Evolutionary conservation across 2,888 invertebrate genomes (phyloP).

Genomic region (Eristalinus aeneus): DNA sequence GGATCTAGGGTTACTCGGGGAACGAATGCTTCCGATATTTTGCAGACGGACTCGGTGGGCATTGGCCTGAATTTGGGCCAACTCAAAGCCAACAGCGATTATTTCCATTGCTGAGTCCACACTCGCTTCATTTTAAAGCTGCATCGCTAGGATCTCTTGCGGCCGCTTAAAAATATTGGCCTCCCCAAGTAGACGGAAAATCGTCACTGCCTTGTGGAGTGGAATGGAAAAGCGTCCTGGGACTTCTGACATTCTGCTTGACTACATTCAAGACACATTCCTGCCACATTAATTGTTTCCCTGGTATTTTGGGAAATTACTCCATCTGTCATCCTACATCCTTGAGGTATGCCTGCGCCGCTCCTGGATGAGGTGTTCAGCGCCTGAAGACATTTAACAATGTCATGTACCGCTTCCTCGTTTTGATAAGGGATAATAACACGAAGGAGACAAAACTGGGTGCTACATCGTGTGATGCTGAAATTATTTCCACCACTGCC

Average conservation of each 20-base stretch:
- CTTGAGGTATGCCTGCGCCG: conserved; percentile 20
- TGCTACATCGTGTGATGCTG: conserved; percentile 56
- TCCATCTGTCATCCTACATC: conserved; percentile 47
- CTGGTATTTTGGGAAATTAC: conserved; percentile 36
- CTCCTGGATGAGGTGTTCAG: neutral
- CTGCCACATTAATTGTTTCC: conserved; percentile 36
- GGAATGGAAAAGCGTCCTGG: neutral
- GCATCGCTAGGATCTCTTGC: too few species aligned
- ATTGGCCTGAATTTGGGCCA: too few species aligned
- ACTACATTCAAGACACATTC: neutral
- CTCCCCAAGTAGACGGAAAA: neutral
- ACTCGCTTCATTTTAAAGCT: too few species aligned
- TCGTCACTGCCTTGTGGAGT: neutral
- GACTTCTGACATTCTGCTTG: neutral
- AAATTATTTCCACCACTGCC: conserved; percentile 54
- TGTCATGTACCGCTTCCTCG: conserved; percentile 51
- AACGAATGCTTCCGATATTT: neutral
- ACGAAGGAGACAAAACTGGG: conserved; percentile 54
- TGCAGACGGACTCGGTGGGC: too few species aligned
- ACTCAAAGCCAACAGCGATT: too few species aligned
- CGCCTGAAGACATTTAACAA: conserved; percentile 62
- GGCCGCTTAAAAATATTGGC: neutral
- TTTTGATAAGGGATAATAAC: conserved; percentile 60
- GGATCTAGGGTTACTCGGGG: neutral
- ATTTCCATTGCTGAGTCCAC: too few species aligned